Evolutionary conservation across 2,113 vertebrate genomes (phyloP), one percentile per base, ranked within the genome.

Genomic region (Albula glossodonta): DNA sequence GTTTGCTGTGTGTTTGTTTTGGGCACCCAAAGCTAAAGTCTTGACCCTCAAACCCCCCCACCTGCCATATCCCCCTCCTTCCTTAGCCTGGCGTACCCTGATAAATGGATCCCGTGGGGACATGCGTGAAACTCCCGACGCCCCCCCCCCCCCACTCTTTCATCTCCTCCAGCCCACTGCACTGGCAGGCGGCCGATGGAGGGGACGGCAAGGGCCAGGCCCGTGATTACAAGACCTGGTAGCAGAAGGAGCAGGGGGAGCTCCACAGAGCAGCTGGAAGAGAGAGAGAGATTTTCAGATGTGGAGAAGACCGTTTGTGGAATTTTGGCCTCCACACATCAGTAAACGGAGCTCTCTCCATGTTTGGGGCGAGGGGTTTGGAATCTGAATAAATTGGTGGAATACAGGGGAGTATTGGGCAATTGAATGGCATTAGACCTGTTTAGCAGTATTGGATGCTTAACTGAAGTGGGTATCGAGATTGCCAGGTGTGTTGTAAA

Each of bases 31-130:
- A 84, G 66, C 70, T 53, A 19, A 51, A 84, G 52, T 84, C 78
- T 84, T 41, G 31, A 41, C 31, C 31, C 66, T 51, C 49, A 70
- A 17, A 0, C 70, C 25, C 25, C 74, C 9, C 60, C 60, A 15
- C 0, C 2, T 0, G 11, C 60, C 15, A 10, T 15, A 60, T 41
- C 31, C 51, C 53, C 83, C 74, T 25, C 25, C 70, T 5, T 17
- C 52, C 51, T 17, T 15, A 15, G 78, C 53, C 84, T 60, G 52
- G 77, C n/a, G 41, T 85, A 85, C 78, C 84, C 78, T 79, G 84
- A 79, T 85, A 85, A 85, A 85, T 85, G 77, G 77, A 10, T 78
- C 74, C 84, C 78, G 77, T 53, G 83, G 83, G 83, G 77, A 13
- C 25, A 9, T 25, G 52, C 51, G 53, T 78, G 12, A 78, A 78